Percentiles rank a stretch among this genome's conserved stretches.
phyloP scores from a whole-genome alignment of 2,797 vertebrate genomes.

The Sparidentex hasta region DNA sequence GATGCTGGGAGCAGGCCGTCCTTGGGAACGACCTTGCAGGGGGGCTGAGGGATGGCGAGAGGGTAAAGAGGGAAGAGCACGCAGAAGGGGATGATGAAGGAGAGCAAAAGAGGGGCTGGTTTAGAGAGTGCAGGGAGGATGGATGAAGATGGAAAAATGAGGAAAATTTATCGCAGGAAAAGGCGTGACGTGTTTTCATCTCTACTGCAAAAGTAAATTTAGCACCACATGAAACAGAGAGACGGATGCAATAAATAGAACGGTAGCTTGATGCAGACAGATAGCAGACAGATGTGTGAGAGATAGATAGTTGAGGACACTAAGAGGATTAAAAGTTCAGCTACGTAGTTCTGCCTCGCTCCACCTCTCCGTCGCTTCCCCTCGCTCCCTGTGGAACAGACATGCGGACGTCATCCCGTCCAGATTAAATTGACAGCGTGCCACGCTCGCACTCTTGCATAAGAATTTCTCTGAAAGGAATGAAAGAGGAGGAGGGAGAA shows the following conservation, averaged over 20 bases:
- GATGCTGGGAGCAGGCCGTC: slow-evolving; percentile 82
- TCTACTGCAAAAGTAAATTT: slow-evolving; percentile 28
- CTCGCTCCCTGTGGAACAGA: slow-evolving; percentile 48
- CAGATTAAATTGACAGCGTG: slow-evolving; percentile 82
- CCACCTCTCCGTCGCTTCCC: slow-evolving; percentile 47
- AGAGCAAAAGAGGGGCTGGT: slow-evolving; percentile 39
- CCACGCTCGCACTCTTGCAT: slow-evolving; percentile 65
- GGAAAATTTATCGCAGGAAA: slow-evolving; percentile 19
- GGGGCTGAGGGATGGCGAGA: slow-evolving; percentile 66
- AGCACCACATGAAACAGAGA: slow-evolving; percentile 23
- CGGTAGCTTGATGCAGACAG: slow-evolving; percentile 45
- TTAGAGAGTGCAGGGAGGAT: slow-evolving; percentile 19
- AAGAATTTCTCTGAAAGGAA: slow-evolving; percentile 77
- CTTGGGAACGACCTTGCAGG: slow-evolving; percentile 88
- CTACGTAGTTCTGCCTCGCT: slow-evolving; percentile 54
- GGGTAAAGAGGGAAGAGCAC: slow-evolving; percentile 52
- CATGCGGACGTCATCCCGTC: slow-evolving; percentile 65
- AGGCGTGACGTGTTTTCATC: slow-evolving; percentile 12
- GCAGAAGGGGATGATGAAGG: slow-evolving; percentile 48
- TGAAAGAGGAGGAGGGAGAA: slow-evolving; percentile 70
- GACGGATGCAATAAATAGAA: slow-evolving; percentile 34
- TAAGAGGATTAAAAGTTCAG: slow-evolving; percentile 83
- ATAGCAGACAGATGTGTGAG: slow-evolving; percentile 57
- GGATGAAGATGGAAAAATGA: slow-evolving; percentile 6
- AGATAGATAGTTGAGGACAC: slow-evolving; percentile 62